Base-by-base conservation (phyloP, 2,113 vertebrate genomes). In the Ophiodon elongatus region DNA sequence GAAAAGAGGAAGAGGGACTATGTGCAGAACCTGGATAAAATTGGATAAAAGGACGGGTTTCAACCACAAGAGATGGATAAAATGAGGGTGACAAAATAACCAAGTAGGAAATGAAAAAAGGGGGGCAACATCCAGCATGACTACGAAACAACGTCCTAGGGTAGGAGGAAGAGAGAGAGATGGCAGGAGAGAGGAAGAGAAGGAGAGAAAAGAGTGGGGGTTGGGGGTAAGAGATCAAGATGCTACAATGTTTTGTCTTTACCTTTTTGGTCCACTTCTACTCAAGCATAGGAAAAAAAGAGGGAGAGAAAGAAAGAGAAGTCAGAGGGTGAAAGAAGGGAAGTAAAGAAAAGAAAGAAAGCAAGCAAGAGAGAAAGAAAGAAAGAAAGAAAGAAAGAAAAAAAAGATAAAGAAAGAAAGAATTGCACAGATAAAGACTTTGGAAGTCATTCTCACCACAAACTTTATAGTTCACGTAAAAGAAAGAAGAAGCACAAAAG, bases 231-330 rank as follows among this genome's bases (percentile, higher is more conserved):
- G 89, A 94, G 90, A 91, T 94, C 94, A 94, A 94, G 92, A 94
- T 94, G 95, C 95, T 95, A 94, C 95, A 95, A 93, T 95, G 92
- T 95, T 92, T 92, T 96, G 95, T 96, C 94, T 96, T 98, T 98
- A 98, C 97, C 97, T 98, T 98, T 98, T 97, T 97, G 97, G 95
- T 98, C 97, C 97, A 98, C 97, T 98, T 97, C 97, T 98, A 98
- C 97, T 97, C 96, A 97, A 97, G 97, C 97, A 96, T 97, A 96
- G 97, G 96, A 97, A 96, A 96, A 96, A 96, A 96, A 96, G 91
- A 94, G 92, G 89, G 93, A 94, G 94, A 97, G 93, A 96, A 96
- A 95, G 95, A 96, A 95, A 96, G 96, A 96, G 92, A 90, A 93
- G 92, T 96, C 94, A 97, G 95, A 96, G 95, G 96, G 95, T 95